Base-by-base conservation (phyloP, 2,113 vertebrate genomes). In the Gopherus evgoodei region DNA sequence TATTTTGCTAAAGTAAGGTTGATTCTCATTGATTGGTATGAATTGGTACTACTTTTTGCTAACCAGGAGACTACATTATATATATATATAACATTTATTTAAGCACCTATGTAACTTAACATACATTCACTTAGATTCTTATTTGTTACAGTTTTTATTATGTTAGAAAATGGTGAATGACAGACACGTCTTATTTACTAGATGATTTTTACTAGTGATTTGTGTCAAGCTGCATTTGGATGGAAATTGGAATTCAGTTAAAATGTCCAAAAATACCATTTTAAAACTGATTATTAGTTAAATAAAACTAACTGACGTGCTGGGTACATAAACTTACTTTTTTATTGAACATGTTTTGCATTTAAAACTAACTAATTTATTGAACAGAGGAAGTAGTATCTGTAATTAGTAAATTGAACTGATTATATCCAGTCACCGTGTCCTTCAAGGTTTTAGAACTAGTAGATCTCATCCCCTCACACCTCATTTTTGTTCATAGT, bases 381-480 rank as follows among this genome's bases (percentile, higher is more conserved):
- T 29, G 47, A 27, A 59, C 83, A 85, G 87, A 12, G 5, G 31
- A 81, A 8, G 31, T 79, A 1, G 17, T 81, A n/a, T 31, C 44
- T 38, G 3, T 22, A 76, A 86, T 29, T 75, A 80, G 27, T 42
- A 84, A 31, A 87, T 13, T 72, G 83, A 57, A 82, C 83, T 79
- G 56, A 0, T 31, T n/a, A 8, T 72, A 22, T 75, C n/a, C 35
- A 5, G 69, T 38, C n/a, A 24, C 8, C 4, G 3, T n/a, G 50
- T 86, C 2, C 0, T 59, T 83, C 52, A 88, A 29, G 17, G 21
- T 59, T 29, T 62, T 22, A 47, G 78, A 82, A 76, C 22, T 62
- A 0, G 0, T 3, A 22, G n/a, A 3, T 42, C 35, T 87, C 2
- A 0, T 24, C 13, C 0, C 0, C 69, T 72, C 11, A 84, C 11